Base-by-base conservation (phyloP, 2,888 invertebrate species). In the Oegoconia quadripuncta region DNA sequence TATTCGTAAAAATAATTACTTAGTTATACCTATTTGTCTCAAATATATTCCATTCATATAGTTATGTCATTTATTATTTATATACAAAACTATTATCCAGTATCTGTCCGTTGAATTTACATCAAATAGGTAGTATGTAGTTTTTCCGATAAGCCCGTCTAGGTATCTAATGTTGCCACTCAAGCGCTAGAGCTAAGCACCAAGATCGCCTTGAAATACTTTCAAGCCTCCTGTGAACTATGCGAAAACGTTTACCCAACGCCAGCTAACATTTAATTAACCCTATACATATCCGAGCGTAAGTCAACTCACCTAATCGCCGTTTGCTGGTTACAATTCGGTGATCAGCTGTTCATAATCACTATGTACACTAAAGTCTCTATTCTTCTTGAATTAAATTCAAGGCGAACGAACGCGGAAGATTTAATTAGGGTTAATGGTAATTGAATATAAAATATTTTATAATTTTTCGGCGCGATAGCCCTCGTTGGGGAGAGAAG, bases 151-250 rank as follows among this genome's bases (percentile, higher is more conserved):
- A 30, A 17, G 18, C 15, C 17, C 11, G 3, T 7, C 9, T 9
- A 22, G 9, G 9, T 22, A 17, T 32, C 32, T 32, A 32, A 11
- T 18, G 22, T 32, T 22, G 20, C 13, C 9, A 15, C 8, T 18
- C 14, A 12, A 3, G 14, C 27, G 18, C 20, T 31, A 9, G 25
- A 11, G 25, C 16, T 13, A 8, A 70, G 72, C 68, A 63, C 68
- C 80, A 79, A 51, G 83, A 78, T 83, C 72, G 74, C 87, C 87
- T 87, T 87, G 87, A 79, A 87, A 87, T 83, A 86, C 87, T 87
- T 87, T 87, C 86, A 60, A 83, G 76, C 74, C 55, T 71, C 64
- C 74, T 70, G 73, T 74, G 74, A 74, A 76, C 73, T 77, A 80
- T 74, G 76, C 75, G 76, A 79, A 83, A 81, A 74, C 73, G 74